Percentiles rank a stretch among this genome's conserved stretches.
phyloP scores from a whole-genome alignment of 2,113 vertebrate genomes.

The Nestor notabilis region DNA sequence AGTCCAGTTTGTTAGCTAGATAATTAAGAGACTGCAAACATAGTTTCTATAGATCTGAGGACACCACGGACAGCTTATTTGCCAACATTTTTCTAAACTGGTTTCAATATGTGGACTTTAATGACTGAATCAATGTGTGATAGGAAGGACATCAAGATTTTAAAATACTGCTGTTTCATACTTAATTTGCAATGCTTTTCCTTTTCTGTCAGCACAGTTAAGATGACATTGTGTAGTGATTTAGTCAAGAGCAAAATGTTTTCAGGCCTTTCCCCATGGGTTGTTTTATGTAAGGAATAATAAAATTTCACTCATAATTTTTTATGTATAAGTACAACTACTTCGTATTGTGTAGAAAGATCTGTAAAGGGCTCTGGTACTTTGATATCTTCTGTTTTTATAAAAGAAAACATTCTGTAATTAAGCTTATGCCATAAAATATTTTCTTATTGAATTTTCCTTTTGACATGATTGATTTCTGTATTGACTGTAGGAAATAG shows the following conservation, averaged over 20 bases:
- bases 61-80: not conserved
- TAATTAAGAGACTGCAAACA: not conserved
- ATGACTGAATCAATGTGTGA: conserved; percentile 35
- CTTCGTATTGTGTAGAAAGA: conserved; percentile 30
- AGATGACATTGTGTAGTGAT: not conserved
- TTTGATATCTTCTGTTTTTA: conserved; percentile 50
- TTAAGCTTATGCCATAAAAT: conserved; percentile 62
- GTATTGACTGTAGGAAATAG: conserved; percentile 70
- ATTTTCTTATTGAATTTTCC: conserved; percentile 72
- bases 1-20: not conserved
- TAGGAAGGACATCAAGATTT: conserved; percentile 19
- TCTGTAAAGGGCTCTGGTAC: conserved; percentile 3
- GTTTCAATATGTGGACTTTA: not conserved
- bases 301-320: not conserved
- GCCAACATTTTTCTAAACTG: not conserved
- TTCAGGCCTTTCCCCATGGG: not conserved
- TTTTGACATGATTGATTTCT: conserved; percentile 71
- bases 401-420: conserved; percentile 65
- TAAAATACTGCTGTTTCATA: conserved; percentile 49
- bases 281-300: conserved; percentile 55
- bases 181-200: conserved; percentile 34
- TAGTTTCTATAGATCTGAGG: not conserved
- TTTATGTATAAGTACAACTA: conserved; percentile 17
- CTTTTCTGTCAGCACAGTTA: conserved; percentile 17
- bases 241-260: conserved; percentile 33